Conservation (phyloP, 2,888 invertebrate genomes). For the Sinopyrophorus schimmeli region DNA sequence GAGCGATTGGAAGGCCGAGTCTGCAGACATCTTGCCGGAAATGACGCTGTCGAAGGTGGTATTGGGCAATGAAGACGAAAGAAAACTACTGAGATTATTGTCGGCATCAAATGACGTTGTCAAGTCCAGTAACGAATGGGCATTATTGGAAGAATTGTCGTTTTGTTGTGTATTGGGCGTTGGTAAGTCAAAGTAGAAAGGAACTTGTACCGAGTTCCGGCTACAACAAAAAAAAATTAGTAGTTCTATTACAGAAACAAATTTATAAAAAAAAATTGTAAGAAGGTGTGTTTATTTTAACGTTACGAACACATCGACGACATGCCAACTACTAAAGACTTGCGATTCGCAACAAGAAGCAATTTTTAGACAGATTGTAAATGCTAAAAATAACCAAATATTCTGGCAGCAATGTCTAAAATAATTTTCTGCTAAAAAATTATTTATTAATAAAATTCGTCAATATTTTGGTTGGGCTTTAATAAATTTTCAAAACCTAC, state of each 20-base stretch:
- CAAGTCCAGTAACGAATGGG: conserved; percentile 49
- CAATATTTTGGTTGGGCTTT: too few relatives aligned
- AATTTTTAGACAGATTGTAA: conserved; percentile 28
- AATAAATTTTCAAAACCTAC: too few relatives aligned
- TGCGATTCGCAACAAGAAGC: conserved; percentile 17
- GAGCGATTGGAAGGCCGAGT: conserved; percentile 60
- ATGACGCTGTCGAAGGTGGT: conserved; percentile 64
- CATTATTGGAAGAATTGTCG: conserved; percentile 31
- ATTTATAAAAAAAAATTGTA: conserved; percentile 1
- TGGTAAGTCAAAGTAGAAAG: conserved; percentile 34
- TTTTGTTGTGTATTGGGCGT: conserved; percentile 26
- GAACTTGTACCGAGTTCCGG: conserved; percentile 41
- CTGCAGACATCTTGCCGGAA: conserved; percentile 56
- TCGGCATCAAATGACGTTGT: conserved; percentile 44
- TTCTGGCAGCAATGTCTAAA: conserved; percentile 29
- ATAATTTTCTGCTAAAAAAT: conserved; percentile 5
- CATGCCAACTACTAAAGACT: conserved; percentile 20
- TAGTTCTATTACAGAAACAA: not conserved
- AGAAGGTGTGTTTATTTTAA: too few relatives aligned
- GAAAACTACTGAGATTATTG: conserved; percentile 42
- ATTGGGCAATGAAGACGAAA: conserved; percentile 48
- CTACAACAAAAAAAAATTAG: conserved; percentile 34
- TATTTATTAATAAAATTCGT: not conserved
- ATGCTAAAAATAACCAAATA: conserved; percentile 28
- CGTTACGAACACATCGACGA: conserved; percentile 12